These are phyloP conservation scores for Champsocephalus gunnari DNA, from an alignment of 2,797 vertebrate genomes.

Conservation along the genomic window DNA sequence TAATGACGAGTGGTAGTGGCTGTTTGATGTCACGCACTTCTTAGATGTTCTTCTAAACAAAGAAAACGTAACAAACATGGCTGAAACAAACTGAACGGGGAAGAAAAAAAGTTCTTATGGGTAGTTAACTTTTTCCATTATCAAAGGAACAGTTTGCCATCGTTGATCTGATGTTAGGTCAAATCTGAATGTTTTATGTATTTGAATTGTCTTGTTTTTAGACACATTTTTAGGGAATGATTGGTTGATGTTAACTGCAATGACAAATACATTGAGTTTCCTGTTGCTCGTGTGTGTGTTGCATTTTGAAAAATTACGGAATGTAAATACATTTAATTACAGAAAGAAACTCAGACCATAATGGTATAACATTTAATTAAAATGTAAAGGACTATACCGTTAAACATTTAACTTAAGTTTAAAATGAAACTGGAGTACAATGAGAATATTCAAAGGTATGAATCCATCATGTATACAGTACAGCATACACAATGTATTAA, in stretches of 20 bases:
- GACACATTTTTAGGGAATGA: not conserved
- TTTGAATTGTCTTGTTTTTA: not conserved
- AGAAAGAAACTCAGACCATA: not conserved
- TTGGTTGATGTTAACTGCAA: not conserved
- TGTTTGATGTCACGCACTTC: slow-evolving; percentile 62
- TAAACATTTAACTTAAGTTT: not conserved
- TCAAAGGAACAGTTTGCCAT: slow-evolving; percentile 18
- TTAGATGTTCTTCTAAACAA: slow-evolving; percentile 64
- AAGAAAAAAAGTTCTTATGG: slow-evolving; percentile 22
- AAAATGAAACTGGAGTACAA: not conserved
- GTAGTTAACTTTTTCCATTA: slow-evolving; percentile 29
- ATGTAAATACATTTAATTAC: not conserved
- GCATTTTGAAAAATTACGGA: not conserved
- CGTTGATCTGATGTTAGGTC: slow-evolving; percentile 11
- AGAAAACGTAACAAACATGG: slow-evolving; percentile 45
- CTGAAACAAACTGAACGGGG: slow-evolving; percentile 15
- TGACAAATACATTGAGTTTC: not conserved
- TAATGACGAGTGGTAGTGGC: slow-evolving; percentile 60
- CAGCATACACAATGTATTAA: not conserved
- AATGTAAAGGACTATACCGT: not conserved
- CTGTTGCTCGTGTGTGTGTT: not conserved
- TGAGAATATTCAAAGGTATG: not conserved
- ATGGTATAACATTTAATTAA: too few relatives aligned
- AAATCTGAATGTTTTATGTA: slow-evolving; percentile 1
- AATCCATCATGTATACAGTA: not conserved